Base-by-base conservation (phyloP, 2,888 invertebrate genomes). In the Nemoura dubitans region DNA sequence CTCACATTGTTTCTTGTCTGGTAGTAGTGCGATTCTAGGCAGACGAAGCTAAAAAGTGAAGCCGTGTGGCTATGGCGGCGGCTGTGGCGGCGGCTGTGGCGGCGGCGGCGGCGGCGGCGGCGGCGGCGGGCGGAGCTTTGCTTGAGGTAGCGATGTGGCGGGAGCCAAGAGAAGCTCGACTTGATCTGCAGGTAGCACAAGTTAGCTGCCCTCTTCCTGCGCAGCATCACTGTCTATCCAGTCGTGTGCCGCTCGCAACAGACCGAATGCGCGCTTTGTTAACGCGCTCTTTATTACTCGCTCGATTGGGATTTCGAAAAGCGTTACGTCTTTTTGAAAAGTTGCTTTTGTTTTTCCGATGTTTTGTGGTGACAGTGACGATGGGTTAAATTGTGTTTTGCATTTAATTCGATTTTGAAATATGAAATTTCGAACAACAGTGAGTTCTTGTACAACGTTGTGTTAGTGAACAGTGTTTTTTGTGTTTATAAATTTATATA, bases 131-230 rank as follows among this genome's bases (percentile, higher is more conserved):
- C 26, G 30, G 36, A 16, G 78, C 36, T 29, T 29, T 42, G 30
- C 36, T 83, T 83, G 42, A 83, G 43, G 83, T 83, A 83, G 83
- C 83, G 83, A n/a, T 83, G 83, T 42, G 83, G 83, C 83, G 83
- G 83, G 83, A 83, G 83, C 83, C 3, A 14, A 36, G 42, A 36
- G 83, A 83, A 83, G 83, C 83, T 83, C 42, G 36, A 21, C 81
- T 26, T 42, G 83, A 83, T 83, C 83, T 83, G 83, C 83, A 83
- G 42, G 81, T 81, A 81, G 81, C 81, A 30, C 30, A 29, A 36
- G 83, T 26, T 78, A 42, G 83, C 83, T 21, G 83, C 83, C 25
- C 14, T 83, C 83, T 5, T 36, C 26, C 83, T 28, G 43, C 42
- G 26, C 83, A 83, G 83, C 83, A 83, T 36, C 83, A 83, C 26